Conservation (phyloP, 2,113 vertebrate genomes). For the Zapornia atra region DNA sequence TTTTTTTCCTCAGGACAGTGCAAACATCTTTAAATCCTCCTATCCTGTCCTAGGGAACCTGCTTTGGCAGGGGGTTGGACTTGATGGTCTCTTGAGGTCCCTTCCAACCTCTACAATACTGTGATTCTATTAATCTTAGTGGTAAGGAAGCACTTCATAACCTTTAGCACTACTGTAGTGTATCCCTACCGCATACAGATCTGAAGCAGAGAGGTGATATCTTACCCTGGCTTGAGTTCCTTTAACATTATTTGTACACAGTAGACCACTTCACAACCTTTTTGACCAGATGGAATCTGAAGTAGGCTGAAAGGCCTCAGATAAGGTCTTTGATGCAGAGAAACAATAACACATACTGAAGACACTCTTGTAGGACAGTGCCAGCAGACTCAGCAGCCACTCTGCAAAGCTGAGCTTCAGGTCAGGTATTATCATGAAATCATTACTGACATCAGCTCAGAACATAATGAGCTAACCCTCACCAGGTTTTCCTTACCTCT, state of each 20-base stretch:
- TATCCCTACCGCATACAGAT: too few relatives aligned
- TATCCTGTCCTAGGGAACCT: too few relatives aligned
- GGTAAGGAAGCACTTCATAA: not conserved
- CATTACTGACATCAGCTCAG: not conserved
- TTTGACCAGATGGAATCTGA: not conserved
- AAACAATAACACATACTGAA: not conserved
- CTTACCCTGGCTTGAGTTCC: accelerated
- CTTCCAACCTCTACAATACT: too few relatives aligned
- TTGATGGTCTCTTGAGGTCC: too few relatives aligned
- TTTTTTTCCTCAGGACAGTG: not conserved
- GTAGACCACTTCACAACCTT: not conserved
- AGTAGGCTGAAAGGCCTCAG: not conserved
- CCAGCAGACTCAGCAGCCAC: not conserved
- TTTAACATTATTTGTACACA: not conserved
- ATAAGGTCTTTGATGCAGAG: not conserved
- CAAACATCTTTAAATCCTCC: not conserved
- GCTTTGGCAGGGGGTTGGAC: too few relatives aligned
- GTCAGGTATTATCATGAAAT: not conserved
- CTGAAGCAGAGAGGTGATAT: not conserved
- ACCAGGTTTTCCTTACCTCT: not conserved
- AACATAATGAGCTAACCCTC: not conserved
- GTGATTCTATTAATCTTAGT: not conserved
- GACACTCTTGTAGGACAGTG: not conserved
- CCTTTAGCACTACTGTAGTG: not conserved
- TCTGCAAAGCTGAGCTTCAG: not conserved